Base-by-base conservation (phyloP, 1,140 invertebrate genomes). In the Atta texana region DNA sequence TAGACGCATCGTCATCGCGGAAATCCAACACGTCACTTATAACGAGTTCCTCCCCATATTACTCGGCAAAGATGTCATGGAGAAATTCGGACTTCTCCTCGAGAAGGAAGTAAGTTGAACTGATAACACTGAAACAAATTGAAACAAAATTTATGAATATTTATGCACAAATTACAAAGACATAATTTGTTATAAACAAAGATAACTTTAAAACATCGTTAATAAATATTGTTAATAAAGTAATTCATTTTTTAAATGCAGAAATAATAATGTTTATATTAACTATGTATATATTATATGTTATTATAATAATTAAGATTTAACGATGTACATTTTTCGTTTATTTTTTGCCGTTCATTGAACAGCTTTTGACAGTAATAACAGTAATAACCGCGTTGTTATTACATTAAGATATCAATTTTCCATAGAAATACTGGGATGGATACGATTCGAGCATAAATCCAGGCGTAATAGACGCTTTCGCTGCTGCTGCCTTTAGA, bases 41-140 rank as follows among this genome's bases (percentile, higher is more conserved):
- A 99, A 98, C 92, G 98, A 99, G 95, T 99, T 98, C 94, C 94
- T 99, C 72, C 99, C 99, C 24, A 98, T 99, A 92, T 95, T 99
- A 10, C 96, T 99, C 6, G 98, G 99, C 16, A 98, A 98, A 94
- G 98, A 99, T 89, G 97, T 98, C 24, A 99, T 99, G 98, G 96
- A 98, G 91, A 98, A 98, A 94, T 98, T 98, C 93, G 98, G 97
- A 64, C 95, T 98, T 76, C 95, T 98, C 14, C 95, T 98, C 5
- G 96, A 98, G 90, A 98, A 98, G 95, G 96, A 98, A 89, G 97
- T 97, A 95, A 95, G 91, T 53, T 44, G 53, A 14, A 61, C 57
- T 49, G 39, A 84, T 18, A 28, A 84, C 49, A 21, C 57, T 59
- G 24, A 74, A 84, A 63, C 21, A 49, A 61, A 44, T 5, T n/a